Percentiles rank a stretch among this genome's conserved stretches.
phyloP scores from a whole-genome alignment of 2,113 vertebrate genomes.

The Chaetodon auriga region DNA sequence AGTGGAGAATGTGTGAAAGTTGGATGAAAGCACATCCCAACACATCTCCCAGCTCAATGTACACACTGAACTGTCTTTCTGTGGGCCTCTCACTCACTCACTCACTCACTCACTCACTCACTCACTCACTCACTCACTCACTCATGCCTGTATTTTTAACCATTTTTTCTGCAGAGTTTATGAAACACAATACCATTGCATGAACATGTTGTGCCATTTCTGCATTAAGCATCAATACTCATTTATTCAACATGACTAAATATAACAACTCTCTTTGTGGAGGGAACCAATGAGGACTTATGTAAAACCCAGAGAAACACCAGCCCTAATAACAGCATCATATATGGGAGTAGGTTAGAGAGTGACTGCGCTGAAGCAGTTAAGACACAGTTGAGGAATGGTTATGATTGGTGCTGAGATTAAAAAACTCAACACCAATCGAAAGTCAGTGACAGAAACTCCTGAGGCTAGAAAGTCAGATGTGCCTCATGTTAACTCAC shows the following conservation, averaged over 20 bases:
- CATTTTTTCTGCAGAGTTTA: not conserved
- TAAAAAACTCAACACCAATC: too few relatives aligned
- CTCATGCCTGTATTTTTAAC: not conserved
- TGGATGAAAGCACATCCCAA: slow-evolving; percentile 4
- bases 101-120: not conserved
- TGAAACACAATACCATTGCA: not conserved
- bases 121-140: not conserved
- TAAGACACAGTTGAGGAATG: too few relatives aligned
- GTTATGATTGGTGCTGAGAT: too few relatives aligned
- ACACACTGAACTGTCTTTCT: not conserved
- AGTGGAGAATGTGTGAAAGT: slow-evolving; percentile 2
- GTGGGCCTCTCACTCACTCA: not conserved
- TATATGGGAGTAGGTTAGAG: too few relatives aligned
- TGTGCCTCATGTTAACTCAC: too few relatives aligned
- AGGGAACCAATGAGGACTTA: too few relatives aligned
- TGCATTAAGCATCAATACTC: too few relatives aligned
- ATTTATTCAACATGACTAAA: not conserved
- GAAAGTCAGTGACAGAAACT: too few relatives aligned
- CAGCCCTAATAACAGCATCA: too few relatives aligned
- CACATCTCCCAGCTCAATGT: not conserved
- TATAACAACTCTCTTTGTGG: not conserved
- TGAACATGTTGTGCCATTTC: not conserved
- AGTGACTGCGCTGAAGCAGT: too few relatives aligned
- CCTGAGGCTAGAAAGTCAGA: too few relatives aligned
- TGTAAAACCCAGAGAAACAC: too few relatives aligned